Conservation (phyloP, 2,888 invertebrate genomes). For the Boloria euphrosyne region DNA sequence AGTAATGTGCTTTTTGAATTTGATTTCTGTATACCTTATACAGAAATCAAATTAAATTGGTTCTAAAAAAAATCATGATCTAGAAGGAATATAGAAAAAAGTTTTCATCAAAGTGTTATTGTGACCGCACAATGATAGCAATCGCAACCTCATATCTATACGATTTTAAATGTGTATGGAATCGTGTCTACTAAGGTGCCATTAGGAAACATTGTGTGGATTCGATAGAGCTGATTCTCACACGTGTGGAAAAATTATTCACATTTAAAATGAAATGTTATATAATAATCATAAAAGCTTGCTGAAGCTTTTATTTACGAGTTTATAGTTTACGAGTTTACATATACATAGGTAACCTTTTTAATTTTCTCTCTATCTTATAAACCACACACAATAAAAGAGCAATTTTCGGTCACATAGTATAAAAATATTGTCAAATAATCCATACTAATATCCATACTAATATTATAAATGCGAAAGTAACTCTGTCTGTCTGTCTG, state of each 20-base stretch:
- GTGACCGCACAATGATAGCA: constrained; percentile 65
- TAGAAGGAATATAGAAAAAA: constrained; percentile 42
- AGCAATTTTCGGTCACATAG: neutral
- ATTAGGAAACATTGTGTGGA: constrained; percentile 18
- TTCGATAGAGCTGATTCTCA: neutral
- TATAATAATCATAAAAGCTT: no score
- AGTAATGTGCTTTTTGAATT: no score
- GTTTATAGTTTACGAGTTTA: no score
- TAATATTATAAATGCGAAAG: no score
- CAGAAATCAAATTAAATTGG: constrained; percentile 30
- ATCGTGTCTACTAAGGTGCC: constrained; percentile 11
- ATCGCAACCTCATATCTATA: constrained; percentile 46
- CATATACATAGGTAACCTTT: no score
- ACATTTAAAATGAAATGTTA: no score
- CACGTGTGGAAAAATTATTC: no score
- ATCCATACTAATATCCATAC: no score
- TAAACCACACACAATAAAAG: neutral
- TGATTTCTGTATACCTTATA: no score
- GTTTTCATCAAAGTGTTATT: constrained; percentile 64
- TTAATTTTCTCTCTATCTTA: neutral
- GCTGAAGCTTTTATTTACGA: no score
- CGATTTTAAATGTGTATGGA: constrained; percentile 25
- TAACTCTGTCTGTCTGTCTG: no score
- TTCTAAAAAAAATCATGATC: constrained; percentile 38
- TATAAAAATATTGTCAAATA: constrained; percentile 22